Conservation (phyloP, 2,797 vertebrate genomes). For the Chrysocyon brachyurus region DNA sequence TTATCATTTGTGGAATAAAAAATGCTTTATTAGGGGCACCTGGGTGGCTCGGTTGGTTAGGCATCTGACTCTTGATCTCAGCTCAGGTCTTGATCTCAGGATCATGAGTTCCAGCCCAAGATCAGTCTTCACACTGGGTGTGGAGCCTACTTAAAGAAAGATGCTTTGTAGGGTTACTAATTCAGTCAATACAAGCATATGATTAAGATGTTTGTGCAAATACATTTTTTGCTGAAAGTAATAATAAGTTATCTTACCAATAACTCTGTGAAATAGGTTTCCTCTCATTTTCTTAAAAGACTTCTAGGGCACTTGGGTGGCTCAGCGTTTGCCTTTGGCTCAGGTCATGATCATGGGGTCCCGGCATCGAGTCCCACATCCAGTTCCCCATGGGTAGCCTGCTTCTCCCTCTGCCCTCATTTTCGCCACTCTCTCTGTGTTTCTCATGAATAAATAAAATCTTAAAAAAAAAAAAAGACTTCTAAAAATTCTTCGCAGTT, state of each 20-base stretch:
- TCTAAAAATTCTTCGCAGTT: constrained; percentile 44
- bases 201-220: neutral
- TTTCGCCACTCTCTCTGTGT: too few relatives aligned
- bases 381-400: too few relatives aligned
- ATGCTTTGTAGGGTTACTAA: neutral
- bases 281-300: constrained; percentile 46
- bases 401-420: too few relatives aligned
- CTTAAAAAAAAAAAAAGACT: neutral
- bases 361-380: too few relatives aligned
- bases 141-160: neutral
- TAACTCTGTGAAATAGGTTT: constrained; percentile 11
- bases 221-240: constrained; percentile 45
- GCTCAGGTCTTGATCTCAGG: neutral
- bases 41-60: neutral
- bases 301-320: neutral
- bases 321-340: too few relatives aligned
- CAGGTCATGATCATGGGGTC: too few relatives aligned
- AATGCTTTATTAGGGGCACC: neutral
- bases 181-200: neutral
- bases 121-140: neutral
- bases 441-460: too few relatives aligned
- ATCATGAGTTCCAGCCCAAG: neutral
- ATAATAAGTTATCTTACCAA: constrained; percentile 45
- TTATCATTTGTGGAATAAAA: neutral
- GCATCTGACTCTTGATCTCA: neutral